These are phyloP conservation scores for Trypoxylon attenuatum DNA, from an alignment of 2,888 invertebrate genomes.

Conservation along the genomic window DNA sequence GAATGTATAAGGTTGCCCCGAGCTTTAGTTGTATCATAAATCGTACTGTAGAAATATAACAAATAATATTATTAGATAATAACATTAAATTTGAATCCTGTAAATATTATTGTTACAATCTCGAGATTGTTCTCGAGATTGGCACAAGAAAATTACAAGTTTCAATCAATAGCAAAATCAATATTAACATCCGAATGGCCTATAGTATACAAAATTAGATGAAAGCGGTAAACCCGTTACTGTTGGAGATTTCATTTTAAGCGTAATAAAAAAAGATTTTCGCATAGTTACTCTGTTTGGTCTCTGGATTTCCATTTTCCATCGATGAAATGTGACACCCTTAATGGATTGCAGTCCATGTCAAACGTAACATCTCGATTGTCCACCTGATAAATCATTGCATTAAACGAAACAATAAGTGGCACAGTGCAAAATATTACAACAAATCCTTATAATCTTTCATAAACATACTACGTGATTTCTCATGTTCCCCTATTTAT, in stretches of 20 bases:
- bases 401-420: not conserved
- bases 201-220: too few species aligned
- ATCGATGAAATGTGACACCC: conserved; percentile 82
- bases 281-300: conserved; percentile 74
- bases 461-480: not conserved
- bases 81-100: too few species aligned
- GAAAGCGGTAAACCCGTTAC: too few species aligned
- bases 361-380: conserved; percentile 84
- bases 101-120: too few species aligned
- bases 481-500: too few species aligned
- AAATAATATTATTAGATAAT: too few species aligned
- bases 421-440: not conserved
- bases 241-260: too few species aligned
- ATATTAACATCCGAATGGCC: too few species aligned
- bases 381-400: conserved; percentile 80
- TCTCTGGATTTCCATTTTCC: conserved; percentile 85
- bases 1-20: conserved; percentile 81
- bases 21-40: conserved; percentile 69
- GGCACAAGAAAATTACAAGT: too few species aligned
- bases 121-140: too few species aligned
- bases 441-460: not conserved
- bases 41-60: not conserved
- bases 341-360: conserved; percentile 82
- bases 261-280: too few species aligned
- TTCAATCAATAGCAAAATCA: too few species aligned